Percentiles rank a stretch among this genome's conserved stretches.
These are phyloP conservation scores for Vulpes vulpes DNA, from an alignment of 2,113 vertebrate species.

Conservation along the genomic window DNA sequence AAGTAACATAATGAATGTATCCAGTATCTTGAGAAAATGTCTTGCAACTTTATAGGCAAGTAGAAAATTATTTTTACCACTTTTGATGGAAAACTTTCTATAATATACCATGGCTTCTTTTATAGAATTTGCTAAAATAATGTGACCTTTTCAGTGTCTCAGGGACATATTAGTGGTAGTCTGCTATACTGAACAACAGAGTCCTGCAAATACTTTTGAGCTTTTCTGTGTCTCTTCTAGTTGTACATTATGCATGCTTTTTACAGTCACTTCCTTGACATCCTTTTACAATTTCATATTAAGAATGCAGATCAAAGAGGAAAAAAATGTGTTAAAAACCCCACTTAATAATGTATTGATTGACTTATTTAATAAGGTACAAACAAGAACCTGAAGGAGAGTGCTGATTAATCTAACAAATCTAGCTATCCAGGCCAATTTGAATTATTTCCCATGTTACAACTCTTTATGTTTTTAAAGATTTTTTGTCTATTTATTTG, in stretches of 20 bases:
- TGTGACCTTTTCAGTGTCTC: background rate
- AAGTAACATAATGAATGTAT: too few species aligned
- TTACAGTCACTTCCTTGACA: background rate
- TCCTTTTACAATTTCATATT: constrained; percentile 17
- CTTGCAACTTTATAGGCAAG: background rate
- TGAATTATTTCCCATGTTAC: background rate
- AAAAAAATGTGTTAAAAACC: background rate
- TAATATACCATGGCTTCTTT: background rate
- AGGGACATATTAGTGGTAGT: background rate
- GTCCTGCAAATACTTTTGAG: background rate
- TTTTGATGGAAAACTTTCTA: constrained; percentile 15
- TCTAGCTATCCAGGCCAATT: background rate
- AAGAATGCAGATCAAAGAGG: background rate
- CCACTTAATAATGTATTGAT: background rate
- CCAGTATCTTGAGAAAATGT: background rate
- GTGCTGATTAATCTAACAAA: background rate
- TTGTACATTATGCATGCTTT: background rate
- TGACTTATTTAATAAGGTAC: background rate
- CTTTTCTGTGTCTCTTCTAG: background rate
- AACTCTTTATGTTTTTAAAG: background rate
- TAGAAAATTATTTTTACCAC: background rate
- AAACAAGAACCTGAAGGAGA: background rate
- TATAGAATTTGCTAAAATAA: background rate
- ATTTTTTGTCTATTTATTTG: background rate
- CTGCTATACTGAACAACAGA: background rate